phyloP scores from a whole-genome alignment of 30 jellyfish, hydroid and myxozoan species.

The Hydra vulgaris region DNA sequence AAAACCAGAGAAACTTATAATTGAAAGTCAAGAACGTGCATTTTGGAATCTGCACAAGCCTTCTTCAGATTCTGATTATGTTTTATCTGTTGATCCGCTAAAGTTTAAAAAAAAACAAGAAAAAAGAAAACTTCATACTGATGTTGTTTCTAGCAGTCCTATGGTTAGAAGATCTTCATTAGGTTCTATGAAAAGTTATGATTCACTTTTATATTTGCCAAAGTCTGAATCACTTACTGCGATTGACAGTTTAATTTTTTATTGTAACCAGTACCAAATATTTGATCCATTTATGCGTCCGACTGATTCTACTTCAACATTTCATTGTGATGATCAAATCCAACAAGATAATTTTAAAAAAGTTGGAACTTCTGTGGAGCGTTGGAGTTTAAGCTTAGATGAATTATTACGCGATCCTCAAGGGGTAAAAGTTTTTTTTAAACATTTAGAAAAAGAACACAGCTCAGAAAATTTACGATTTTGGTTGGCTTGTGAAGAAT shows the following conservation, averaged over 20 bases:
- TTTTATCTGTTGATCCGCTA: constrained; percentile 21
- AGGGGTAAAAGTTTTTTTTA: constrained; percentile 60
- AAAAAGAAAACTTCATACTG: background rate
- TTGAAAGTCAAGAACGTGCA: constrained; percentile 85
- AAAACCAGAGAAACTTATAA: constrained; percentile 42
- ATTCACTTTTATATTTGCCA: constrained; percentile 17
- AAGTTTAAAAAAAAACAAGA: constrained; percentile 17
- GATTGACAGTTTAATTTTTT: constrained; percentile 30
- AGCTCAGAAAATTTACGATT: constrained; percentile 89
- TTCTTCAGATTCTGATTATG: constrained; percentile 38
- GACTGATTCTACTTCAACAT: constrained; percentile 12
- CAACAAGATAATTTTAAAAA: background rate
- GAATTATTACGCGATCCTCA: constrained; percentile 60
- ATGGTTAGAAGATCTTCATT: background rate
- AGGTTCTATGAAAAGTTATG: background rate
- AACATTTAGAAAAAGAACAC: constrained; percentile 74
- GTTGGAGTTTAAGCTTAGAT: constrained; percentile 50
- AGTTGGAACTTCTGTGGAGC: constrained; percentile 39
- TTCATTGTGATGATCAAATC: constrained; percentile 7
- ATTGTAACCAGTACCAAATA: constrained; percentile 35
- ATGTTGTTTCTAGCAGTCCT: background rate
- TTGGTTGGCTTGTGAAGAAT: constrained; percentile 86
- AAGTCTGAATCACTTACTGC: constrained; percentile 20
- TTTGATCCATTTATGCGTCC: constrained; percentile 41
- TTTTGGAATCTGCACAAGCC: constrained; percentile 84